Percentiles rank a stretch among this genome's conserved stretches.
These are phyloP conservation scores for Ormyrus rosae DNA, from an alignment of 2,888 invertebrate species.

Conservation along the genomic window DNA sequence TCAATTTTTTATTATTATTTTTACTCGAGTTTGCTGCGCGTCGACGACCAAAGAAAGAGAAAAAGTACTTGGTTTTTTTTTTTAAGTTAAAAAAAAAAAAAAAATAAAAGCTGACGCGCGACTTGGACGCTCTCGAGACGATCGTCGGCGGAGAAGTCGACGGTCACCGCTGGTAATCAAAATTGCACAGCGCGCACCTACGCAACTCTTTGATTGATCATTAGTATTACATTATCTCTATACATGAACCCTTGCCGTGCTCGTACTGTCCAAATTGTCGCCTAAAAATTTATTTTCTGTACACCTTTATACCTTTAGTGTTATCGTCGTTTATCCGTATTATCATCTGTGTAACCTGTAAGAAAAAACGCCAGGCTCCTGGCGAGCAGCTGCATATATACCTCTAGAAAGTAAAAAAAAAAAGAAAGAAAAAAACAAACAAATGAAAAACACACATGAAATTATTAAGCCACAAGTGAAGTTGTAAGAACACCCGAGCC, in stretches of 20 bases:
- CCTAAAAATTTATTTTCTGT: constrained; percentile 62
- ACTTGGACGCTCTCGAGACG: constrained; percentile 40
- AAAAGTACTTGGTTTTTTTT: too few species aligned
- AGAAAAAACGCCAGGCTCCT: too few species aligned
- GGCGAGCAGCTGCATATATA: too few species aligned
- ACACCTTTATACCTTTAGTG: constrained; percentile 61
- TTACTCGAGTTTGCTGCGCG: too few species aligned
- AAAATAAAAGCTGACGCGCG: too few species aligned
- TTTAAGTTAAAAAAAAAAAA: too few species aligned
- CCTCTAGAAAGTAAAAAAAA: not conserved
- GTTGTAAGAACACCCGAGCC: not conserved
- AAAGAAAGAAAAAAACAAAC: not conserved
- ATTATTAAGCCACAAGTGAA: constrained; percentile 37
- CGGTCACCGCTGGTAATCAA: constrained; percentile 50
- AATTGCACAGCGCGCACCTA: constrained; percentile 48
- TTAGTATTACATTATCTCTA: constrained; percentile 58
- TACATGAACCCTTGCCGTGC: constrained; percentile 67
- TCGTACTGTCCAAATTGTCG: constrained; percentile 72
- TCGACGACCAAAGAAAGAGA: too few species aligned
- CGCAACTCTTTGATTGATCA: constrained; percentile 56
- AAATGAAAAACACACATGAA: constrained; percentile 53
- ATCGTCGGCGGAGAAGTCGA: constrained; percentile 49
- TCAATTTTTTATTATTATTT: too few species aligned
- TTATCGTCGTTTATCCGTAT: constrained; percentile 66
- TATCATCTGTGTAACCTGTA: constrained; percentile 10